A percentile compares a stretch with the other conserved stretches of the same genome.
These are phyloP conservation scores for Heliconius nattereri DNA, from an alignment of 1,140 invertebrate genomes.

Conservation along the genomic window DNA sequence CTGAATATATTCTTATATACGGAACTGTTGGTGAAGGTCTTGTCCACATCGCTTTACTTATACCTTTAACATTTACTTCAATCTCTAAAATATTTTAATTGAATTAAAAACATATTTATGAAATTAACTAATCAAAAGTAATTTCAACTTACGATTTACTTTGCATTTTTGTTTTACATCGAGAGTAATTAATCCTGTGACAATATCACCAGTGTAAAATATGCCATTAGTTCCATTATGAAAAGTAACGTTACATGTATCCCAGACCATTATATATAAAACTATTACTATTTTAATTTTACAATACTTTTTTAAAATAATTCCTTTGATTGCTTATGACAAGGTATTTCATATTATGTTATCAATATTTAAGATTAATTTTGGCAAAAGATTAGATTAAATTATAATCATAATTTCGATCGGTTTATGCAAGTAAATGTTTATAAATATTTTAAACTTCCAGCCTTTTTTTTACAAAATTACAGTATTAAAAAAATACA, in stretches of 20 bases:
- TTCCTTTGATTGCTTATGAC: background rate
- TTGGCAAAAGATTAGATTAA: conserved; percentile 8
- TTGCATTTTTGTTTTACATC: conserved; percentile 59
- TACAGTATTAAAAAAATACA: background rate
- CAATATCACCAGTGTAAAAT: conserved; percentile 66
- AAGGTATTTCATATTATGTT: background rate
- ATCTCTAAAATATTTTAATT: conserved; percentile 56
- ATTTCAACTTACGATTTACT: conserved; percentile 58
- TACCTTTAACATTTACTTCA: conserved; percentile 58
- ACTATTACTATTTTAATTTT: background rate
- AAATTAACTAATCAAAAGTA: background rate
- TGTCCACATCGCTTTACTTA: conserved; percentile 62
- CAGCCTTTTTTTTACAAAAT: background rate
- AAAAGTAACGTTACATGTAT: conserved; percentile 58
- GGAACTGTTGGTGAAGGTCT: conserved; percentile 60
- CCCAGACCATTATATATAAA: conserved; percentile 56
- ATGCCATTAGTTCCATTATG: conserved; percentile 57
- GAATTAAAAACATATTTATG: background rate
- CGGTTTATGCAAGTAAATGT: background rate
- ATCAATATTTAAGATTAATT: background rate
- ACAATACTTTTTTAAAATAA: background rate
- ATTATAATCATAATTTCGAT: background rate
- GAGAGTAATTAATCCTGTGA: conserved; percentile 64
- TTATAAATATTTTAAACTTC: background rate
- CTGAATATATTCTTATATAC: conserved; percentile 67